Base-by-base conservation (phyloP, 2,797 vertebrate species). In the Rhadinocentrus ornatus region DNA sequence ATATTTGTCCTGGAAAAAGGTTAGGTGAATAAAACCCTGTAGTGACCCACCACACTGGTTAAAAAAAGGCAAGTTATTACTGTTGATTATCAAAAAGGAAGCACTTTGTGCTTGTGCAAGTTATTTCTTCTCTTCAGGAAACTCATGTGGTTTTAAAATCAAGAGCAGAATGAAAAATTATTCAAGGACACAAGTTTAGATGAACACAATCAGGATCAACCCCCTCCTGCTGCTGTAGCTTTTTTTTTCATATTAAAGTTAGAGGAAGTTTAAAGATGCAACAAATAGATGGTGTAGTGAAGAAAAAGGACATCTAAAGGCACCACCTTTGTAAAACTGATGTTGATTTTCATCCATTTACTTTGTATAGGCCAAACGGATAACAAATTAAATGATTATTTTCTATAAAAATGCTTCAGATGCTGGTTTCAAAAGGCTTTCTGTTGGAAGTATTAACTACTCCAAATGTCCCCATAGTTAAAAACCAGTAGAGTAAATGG, bases 401-500 rank as follows among this genome's bases (percentile, higher is more conserved):
- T 55, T 1, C 31, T 20, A 15, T 18, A 6, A 55, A 29, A 48
- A 31, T 13, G 41, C 63, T 59, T 73, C 13, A 26, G 46, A 68
- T 24, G 2, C 9, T 27, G 48, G 22, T 61, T 48, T 65, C 37
- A 29, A 50, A n/a, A 59, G 35, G 46, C 12, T 48, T 66, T 58
- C 53, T 26, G 24, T 58, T 64, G 1, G 10, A 24, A 50, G 41
- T 26, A 13, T 24, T 18, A 59, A 29, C 57, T 12, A 22, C 22
- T 22, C 48, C 62, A 54, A 41, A 27, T 18, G 35, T 57, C 61
- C 67, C n/a, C 15, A 9, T 27, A 18, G 13, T 53, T 53, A 31
- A 58, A 50, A 77, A 64, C 27, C 50, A 69, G 53, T 15, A 12
- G 39, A 71, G 53, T 71, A 74, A 88, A 82, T 69, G 85, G 75